Conservation (phyloP, 2,888 invertebrate species). For the Polydrusus cervinus region DNA sequence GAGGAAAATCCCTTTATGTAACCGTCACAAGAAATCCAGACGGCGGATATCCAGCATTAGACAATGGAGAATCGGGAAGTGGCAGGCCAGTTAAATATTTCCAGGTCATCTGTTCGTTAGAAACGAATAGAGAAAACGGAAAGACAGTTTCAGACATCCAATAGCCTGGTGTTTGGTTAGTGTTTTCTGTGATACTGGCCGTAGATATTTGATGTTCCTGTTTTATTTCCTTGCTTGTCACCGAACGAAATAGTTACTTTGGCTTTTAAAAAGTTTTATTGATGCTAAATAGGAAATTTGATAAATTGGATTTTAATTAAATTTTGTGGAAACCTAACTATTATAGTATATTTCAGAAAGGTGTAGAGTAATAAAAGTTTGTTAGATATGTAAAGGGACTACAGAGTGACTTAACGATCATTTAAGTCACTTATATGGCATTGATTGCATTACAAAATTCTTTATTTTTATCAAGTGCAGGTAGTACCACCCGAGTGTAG, state of each 20-base stretch:
- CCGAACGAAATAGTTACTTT: background rate
- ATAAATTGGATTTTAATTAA: too few relatives aligned
- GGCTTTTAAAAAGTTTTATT: background rate
- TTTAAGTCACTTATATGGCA: too few relatives aligned
- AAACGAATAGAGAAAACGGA: constrained; percentile 21
- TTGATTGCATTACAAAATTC: too few relatives aligned
- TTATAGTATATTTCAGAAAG: too few relatives aligned
- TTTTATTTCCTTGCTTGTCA: background rate
- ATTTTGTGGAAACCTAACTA: too few relatives aligned
- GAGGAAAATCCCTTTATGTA: constrained; percentile 24
- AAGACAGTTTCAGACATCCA: constrained; percentile 60
- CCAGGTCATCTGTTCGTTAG: constrained; percentile 57
- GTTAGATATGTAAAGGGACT: too few relatives aligned
- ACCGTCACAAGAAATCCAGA: constrained; percentile 37
- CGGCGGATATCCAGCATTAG: constrained; percentile 29
- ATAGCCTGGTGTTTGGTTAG: constrained; percentile 52
- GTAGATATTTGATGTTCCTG: constrained; percentile 2
- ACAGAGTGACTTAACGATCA: too few relatives aligned
- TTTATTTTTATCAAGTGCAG: too few relatives aligned
- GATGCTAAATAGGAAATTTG: too few relatives aligned
- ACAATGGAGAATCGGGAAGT: constrained; percentile 39
- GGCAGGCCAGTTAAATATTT: constrained; percentile 53
- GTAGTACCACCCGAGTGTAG: too few relatives aligned
- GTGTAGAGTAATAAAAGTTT: too few relatives aligned
- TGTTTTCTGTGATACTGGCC: constrained; percentile 36